These are phyloP conservation scores for Diachasmimorpha longicaudata DNA, from an alignment of 1,140 invertebrate genomes.

Conservation along the genomic window DNA sequence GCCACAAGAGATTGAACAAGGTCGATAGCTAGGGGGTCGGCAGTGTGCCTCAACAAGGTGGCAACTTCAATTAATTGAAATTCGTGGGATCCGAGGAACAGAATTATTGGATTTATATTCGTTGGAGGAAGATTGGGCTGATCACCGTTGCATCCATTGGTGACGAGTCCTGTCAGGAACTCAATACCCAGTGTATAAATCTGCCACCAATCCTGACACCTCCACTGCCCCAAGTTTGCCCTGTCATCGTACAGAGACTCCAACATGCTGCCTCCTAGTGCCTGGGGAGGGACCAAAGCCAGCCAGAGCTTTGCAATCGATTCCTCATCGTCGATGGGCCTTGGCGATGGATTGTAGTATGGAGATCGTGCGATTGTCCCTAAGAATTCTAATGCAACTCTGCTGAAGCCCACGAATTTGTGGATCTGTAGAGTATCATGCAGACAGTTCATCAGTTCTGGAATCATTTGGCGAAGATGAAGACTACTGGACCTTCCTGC, in stretches of 20 bases:
- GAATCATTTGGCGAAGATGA: conserved; percentile 51
- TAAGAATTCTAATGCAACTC: conserved; percentile 48
- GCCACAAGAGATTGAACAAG: conserved; percentile 57
- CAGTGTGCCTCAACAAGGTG: conserved; percentile 54
- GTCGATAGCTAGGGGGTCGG: conserved; percentile 56
- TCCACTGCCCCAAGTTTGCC: conserved; percentile 46
- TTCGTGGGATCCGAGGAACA: conserved; percentile 56
- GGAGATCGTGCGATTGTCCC: conserved; percentile 46
- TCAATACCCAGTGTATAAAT: conserved; percentile 56
- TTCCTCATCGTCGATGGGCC: conserved; percentile 47
- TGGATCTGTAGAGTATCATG: conserved; percentile 52
- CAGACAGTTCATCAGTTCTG: conserved; percentile 50
- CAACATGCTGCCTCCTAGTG: conserved; percentile 54
- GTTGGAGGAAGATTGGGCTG: conserved; percentile 23
- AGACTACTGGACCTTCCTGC: conserved; percentile 38
- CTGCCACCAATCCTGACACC: conserved; percentile 60
- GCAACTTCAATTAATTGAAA: conserved; percentile 53
- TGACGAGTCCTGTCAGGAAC: conserved; percentile 51
- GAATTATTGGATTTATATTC: conserved; percentile 43
- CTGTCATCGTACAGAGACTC: conserved; percentile 50
- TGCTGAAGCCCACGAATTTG: conserved; percentile 50
- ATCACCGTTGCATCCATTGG: conserved; percentile 33
- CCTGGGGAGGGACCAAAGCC: conserved; percentile 50
- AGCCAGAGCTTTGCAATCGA: conserved; percentile 53
- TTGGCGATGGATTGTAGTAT: conserved; percentile 36